These are phyloP conservation scores for Rhodinocichla rosea DNA, from an alignment of 2,113 vertebrate species.

Conservation along the genomic window DNA sequence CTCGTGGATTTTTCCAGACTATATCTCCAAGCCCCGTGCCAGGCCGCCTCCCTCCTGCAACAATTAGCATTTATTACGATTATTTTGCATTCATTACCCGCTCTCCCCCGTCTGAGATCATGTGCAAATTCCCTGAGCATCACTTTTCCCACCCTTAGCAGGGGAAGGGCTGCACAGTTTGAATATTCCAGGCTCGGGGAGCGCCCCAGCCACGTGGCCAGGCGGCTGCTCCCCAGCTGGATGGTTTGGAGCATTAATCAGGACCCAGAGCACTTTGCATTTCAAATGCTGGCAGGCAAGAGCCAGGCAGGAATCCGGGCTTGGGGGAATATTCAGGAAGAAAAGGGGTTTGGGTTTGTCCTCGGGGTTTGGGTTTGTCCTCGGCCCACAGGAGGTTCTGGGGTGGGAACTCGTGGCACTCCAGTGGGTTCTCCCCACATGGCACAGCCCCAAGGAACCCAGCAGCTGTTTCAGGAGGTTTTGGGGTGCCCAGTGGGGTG, in stretches of 20 bases:
- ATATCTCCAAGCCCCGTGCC: background rate
- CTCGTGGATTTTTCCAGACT: background rate
- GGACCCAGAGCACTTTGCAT: background rate
- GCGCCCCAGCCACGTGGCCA: background rate
- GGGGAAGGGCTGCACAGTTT: background rate
- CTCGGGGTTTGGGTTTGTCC: background rate
- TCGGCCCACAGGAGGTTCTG: accelerated
- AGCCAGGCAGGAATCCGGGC: background rate
- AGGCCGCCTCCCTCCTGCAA: background rate
- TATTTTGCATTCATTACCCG: background rate
- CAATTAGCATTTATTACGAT: background rate
- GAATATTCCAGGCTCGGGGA: background rate
- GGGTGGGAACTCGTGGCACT: accelerated
- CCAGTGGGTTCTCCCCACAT: accelerated
- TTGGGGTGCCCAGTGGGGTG: background rate
- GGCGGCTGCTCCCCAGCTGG: conserved; percentile 1
- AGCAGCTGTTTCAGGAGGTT: background rate
- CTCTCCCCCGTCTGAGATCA: background rate
- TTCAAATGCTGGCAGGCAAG: background rate
- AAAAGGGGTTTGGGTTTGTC: background rate
- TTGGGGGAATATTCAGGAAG: background rate
- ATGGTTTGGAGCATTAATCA: conserved; percentile 12
- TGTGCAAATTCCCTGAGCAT: background rate
- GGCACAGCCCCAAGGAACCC: background rate
- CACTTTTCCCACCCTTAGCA: background rate